Conservation (phyloP, 2,113 vertebrate genomes). For the Circaetus cinerascens region DNA sequence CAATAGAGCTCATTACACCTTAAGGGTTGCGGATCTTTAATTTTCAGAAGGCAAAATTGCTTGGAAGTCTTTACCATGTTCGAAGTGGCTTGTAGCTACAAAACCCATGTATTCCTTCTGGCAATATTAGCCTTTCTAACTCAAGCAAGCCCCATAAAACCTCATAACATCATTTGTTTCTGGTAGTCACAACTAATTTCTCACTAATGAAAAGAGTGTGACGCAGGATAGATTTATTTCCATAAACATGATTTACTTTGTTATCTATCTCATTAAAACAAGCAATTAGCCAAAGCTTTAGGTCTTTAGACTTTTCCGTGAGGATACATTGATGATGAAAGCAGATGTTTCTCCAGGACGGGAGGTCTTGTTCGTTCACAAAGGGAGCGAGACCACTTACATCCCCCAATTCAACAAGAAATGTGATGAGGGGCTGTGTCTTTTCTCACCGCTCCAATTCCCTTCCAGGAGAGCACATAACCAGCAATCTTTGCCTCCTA, state of each 20-base stretch:
- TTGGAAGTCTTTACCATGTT: not conserved
- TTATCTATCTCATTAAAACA: constrained; percentile 3
- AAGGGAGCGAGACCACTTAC: not conserved
- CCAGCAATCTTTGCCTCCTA: not conserved
- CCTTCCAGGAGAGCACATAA: not conserved
- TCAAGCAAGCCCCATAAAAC: not conserved
- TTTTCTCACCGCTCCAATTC: not conserved
- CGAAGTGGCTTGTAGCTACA: not conserved
- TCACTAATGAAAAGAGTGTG: not conserved
- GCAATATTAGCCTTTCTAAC: not conserved
- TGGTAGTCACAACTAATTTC: not conserved
- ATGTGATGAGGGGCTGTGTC: not conserved
- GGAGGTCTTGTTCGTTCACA: not conserved
- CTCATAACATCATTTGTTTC: not conserved
- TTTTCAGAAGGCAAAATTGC: constrained; percentile 11
- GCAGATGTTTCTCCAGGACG: not conserved
- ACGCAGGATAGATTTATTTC: not conserved
- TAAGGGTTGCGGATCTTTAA: not conserved
- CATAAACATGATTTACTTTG: constrained; percentile 8
- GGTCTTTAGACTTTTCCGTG: not conserved
- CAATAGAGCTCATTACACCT: not conserved
- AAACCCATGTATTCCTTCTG: not conserved
- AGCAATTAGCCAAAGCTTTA: not conserved
- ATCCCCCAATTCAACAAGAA: not conserved
- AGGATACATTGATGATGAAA: not conserved